Base-by-base conservation (phyloP, 2,113 vertebrate species). In the Perca fluviatilis region DNA sequence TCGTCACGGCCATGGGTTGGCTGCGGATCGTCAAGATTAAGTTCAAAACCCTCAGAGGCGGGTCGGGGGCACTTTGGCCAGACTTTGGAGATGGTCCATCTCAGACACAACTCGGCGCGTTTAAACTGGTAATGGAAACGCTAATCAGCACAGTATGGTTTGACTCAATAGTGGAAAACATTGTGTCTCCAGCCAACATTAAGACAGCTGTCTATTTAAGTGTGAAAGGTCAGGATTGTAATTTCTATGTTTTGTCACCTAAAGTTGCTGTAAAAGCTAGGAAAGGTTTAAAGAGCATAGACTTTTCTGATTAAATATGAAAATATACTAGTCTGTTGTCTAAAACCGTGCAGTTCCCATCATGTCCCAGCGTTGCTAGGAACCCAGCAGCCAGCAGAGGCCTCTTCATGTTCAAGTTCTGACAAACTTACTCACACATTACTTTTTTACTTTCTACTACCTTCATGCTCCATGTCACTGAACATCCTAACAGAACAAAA, bases 151-250 rank as follows among this genome's bases (percentile, higher is more conserved):
- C 36, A 40, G 36, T 40, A 40, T 40, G 36, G 36, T 40, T 40
- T 40, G 36, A 40, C 36, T 40, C 36, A 40, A 40, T 9, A 40
- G 36, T 10, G 40, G 40, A 43, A 43, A 43, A 11, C 40, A 9
- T 40, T 9, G 74, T 73, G 71, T 70, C 40, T 84, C 58, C 75
- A 73, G 77, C 49, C 62, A 54, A 33, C 30, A 63, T 65, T 69
- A 61, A 78, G 46, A 69, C 46, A 5, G 25, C 40, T 64, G 21
- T 19, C 71, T 82, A 68, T 67, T 15, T n/a, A 65, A 36, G 5
- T 72, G 7, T 72, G 23, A 73, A 57, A 74, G 43, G 62, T 72
- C 56, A 47, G 25, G 49, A 19, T 47, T 36, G 23, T 25, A 1
- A 25, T 66, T 73, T 69, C 14, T 43, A 30, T 75, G 23, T 58